Evolutionary conservation across 2,888 invertebrate genomes (phyloP).

Genomic region (Agonum fuliginosum): DNA sequence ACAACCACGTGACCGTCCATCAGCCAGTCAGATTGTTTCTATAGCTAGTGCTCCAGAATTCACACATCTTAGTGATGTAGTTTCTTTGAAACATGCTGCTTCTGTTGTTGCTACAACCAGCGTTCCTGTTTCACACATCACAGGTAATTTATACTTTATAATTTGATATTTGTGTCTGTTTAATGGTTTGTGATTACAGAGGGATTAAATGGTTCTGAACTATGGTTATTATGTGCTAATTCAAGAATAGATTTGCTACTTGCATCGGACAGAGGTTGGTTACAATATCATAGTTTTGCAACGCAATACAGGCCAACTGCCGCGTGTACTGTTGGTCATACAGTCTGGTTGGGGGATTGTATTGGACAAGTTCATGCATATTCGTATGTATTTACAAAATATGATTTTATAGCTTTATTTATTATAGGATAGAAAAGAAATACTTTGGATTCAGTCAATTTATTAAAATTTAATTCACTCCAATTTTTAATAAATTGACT

Average conservation of each 20-base stretch:
- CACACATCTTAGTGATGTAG: constrained; percentile 88
- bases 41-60: constrained; percentile 95
- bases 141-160: constrained; percentile 69
- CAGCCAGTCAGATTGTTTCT: constrained; percentile 95
- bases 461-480: too few relatives aligned
- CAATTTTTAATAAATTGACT: too few relatives aligned
- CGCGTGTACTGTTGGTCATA: constrained; percentile 84
- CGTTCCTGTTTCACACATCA: constrained; percentile 72
- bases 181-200: constrained; percentile 67
- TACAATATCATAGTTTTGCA: constrained; percentile 78
- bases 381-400: constrained; percentile 74
- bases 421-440: constrained; percentile 6
- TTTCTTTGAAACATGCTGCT: constrained; percentile 82
- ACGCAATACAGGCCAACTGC: constrained; percentile 79
- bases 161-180: neutral
- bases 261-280: constrained; percentile 75
- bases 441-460: too few relatives aligned
- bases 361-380: constrained; percentile 90
- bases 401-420: constrained; percentile 61
- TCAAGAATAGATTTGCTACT: constrained; percentile 79
- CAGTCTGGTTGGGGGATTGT: constrained; percentile 94
- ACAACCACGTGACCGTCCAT: constrained; percentile 88
- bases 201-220: constrained; percentile 78
- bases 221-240: constrained; percentile 85
- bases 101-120: constrained; percentile 79